These are phyloP conservation scores for Arctopsyche grandis DNA, from an alignment of 1,140 invertebrate genomes.

Conservation along the genomic window DNA sequence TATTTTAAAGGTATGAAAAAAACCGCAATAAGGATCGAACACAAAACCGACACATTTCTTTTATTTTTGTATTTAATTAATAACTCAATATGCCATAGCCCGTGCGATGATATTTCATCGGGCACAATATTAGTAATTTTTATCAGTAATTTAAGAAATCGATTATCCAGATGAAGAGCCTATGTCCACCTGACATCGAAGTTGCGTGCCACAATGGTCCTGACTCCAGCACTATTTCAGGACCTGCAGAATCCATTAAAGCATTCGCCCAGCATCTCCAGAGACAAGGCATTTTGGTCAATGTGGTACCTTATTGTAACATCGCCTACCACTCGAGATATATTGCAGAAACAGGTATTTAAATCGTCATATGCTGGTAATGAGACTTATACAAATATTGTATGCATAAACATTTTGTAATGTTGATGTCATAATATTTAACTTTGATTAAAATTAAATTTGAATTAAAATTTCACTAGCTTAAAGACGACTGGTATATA, in stretches of 20 bases:
- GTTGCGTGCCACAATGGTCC: slow-evolving; percentile 88
- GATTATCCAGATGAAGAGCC: slow-evolving; percentile 57
- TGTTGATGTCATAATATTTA: too few relatives aligned
- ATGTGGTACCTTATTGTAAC: slow-evolving; percentile 82
- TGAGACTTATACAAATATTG: background rate
- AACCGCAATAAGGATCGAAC: too few relatives aligned
- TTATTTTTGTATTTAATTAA: too few relatives aligned
- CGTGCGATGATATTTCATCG: too few relatives aligned
- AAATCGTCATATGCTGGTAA: too few relatives aligned
- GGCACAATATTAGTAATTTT: background rate
- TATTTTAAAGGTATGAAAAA: too few relatives aligned
- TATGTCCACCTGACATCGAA: slow-evolving; percentile 76
- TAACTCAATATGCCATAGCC: too few relatives aligned
- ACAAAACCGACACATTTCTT: too few relatives aligned
- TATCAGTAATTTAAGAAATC: too few relatives aligned
- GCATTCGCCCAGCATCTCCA: slow-evolving; percentile 78
- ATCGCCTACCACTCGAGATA: slow-evolving; percentile 88
- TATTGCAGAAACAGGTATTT: slow-evolving; percentile 76
- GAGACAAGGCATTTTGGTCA: slow-evolving; percentile 81
- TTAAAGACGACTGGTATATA: too few relatives aligned
- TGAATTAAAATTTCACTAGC: too few relatives aligned
- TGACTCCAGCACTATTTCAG: slow-evolving; percentile 88
- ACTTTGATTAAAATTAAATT: background rate
- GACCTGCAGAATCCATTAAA: slow-evolving; percentile 77
- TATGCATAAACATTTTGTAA: too few relatives aligned